Percentiles rank a stretch among this genome's conserved stretches.
Conservation (phyloP, 37 sponge, comb jelly and placozoan species). For the Eunapius fragilis region DNA sequence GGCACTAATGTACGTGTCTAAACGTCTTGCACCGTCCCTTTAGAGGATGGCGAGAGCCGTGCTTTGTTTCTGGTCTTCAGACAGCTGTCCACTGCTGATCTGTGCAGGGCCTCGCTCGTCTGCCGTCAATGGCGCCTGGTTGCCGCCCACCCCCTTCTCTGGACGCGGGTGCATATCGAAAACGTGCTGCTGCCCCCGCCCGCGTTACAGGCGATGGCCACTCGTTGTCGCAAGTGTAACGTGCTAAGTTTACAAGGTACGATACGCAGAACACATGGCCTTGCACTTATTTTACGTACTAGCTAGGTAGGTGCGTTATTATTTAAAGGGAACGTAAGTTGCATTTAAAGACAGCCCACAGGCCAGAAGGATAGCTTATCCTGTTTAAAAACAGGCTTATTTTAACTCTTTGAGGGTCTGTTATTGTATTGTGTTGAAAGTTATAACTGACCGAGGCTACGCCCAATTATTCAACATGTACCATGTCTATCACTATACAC, state of each 20-base stretch:
- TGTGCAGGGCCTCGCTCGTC: conserved; percentile 44
- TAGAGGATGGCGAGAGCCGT: background rate
- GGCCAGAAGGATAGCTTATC: too few species aligned
- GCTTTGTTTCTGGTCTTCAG: conserved; percentile 47
- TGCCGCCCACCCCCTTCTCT: conserved; percentile 53
- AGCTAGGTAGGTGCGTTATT: too few species aligned
- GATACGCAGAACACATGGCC: too few species aligned
- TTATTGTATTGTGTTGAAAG: too few species aligned
- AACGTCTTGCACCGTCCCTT: background rate
- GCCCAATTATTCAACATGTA: background rate
- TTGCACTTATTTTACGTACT: too few species aligned
- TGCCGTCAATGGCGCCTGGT: conserved; percentile 43
- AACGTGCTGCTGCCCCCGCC: conserved; percentile 1
- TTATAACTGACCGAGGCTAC: too few species aligned
- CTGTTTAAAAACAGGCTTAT: background rate
- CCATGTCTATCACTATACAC: background rate
- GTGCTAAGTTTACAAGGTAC: conserved; percentile 39
- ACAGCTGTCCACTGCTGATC: conserved; percentile 45
- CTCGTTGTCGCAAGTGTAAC: background rate
- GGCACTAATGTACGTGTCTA: too few species aligned
- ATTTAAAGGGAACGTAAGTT: too few species aligned
- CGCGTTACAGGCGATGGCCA: too few species aligned
- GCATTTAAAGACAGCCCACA: too few species aligned
- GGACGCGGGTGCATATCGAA: conserved; percentile 34
- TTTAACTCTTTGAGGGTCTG: too few species aligned